Evolutionary conservation across 2,888 invertebrate genomes (phyloP).

Genomic region (Eupeodes luniger): DNA sequence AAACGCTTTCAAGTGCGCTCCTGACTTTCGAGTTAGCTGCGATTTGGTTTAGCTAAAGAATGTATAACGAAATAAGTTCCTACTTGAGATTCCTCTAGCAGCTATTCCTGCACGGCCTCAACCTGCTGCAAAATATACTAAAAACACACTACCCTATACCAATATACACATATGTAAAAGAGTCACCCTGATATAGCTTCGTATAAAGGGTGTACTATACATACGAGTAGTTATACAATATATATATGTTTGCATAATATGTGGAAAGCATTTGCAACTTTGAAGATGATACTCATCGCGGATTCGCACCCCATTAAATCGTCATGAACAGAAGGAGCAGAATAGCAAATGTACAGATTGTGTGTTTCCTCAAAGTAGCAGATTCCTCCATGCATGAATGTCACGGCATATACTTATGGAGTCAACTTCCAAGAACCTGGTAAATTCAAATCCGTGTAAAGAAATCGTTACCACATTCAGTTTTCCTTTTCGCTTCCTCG

Average conservation of each 20-base stretch:
- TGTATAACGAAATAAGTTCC: conserved; percentile 70
- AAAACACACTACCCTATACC: background rate
- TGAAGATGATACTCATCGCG: conserved; percentile 74
- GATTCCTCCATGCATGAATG: conserved; percentile 70
- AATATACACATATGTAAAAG: background rate
- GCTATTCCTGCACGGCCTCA: conserved; percentile 61
- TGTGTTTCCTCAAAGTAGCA: conserved; percentile 68
- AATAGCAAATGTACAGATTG: conserved; percentile 75
- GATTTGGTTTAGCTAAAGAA: conserved; percentile 61
- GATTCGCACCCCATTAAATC: conserved; percentile 76
- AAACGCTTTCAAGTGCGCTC: background rate
- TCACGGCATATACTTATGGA: conserved; percentile 53
- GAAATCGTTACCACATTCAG: conserved; percentile 58
- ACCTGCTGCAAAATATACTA: conserved; percentile 47
- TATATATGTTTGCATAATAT: background rate
- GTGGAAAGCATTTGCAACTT: conserved; percentile 63
- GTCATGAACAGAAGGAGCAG: conserved; percentile 68
- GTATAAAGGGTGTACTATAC: too few species aligned
- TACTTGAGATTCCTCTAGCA: conserved; percentile 68
- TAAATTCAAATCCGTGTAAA: conserved; percentile 63
- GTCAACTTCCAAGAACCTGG: conserved; percentile 65
- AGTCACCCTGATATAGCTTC: background rate
- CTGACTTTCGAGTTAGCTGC: conserved; percentile 43
- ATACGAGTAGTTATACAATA: background rate
- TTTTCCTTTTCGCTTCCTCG: conserved; percentile 36